Evolutionary conservation across 2,888 invertebrate species (phyloP).

Genomic region (Drosophila prostipennis): DNA sequence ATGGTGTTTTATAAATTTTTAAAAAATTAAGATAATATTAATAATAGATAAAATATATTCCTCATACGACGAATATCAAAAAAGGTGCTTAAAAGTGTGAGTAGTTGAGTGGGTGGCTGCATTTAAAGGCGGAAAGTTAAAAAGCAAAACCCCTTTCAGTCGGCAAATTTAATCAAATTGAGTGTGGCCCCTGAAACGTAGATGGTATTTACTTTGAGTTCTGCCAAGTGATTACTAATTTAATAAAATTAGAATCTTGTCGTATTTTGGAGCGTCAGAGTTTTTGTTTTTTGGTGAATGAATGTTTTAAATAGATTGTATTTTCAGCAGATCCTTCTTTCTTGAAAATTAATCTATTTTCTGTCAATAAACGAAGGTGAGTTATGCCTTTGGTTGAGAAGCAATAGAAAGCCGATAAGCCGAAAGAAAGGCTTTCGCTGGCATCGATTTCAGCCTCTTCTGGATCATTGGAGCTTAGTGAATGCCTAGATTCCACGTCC

Average conservation of each 20-base stretch:
- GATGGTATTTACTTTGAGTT: neutral
- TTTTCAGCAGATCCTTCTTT: too few species aligned
- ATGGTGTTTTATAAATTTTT: too few species aligned
- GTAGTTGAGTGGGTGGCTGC: neutral
- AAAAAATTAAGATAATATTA: too few species aligned
- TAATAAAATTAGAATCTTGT: too few species aligned
- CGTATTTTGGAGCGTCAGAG: too few species aligned
- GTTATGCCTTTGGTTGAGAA: neutral
- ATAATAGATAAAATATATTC: too few species aligned
- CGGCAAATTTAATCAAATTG: constrained; percentile 52
- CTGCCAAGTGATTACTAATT: neutral
- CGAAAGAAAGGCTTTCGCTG: constrained; percentile 15
- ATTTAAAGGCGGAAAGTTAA: neutral
- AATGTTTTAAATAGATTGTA: too few species aligned
- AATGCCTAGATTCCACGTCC: constrained; percentile 20
- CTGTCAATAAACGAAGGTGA: neutral
- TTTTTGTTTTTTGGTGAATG: too few species aligned
- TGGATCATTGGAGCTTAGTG: constrained; percentile 18
- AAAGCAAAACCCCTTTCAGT: constrained; percentile 12
- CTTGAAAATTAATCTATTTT: too few species aligned
- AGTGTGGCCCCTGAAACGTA: constrained; percentile 34
- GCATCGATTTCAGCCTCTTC: constrained; percentile 17
- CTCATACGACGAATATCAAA: constrained; percentile 2
- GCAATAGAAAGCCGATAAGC: constrained; percentile 5
- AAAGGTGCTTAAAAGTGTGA: constrained; percentile 3